Conservation (phyloP, 1,140 invertebrate species). For the Adoxophyes honmai region DNA sequence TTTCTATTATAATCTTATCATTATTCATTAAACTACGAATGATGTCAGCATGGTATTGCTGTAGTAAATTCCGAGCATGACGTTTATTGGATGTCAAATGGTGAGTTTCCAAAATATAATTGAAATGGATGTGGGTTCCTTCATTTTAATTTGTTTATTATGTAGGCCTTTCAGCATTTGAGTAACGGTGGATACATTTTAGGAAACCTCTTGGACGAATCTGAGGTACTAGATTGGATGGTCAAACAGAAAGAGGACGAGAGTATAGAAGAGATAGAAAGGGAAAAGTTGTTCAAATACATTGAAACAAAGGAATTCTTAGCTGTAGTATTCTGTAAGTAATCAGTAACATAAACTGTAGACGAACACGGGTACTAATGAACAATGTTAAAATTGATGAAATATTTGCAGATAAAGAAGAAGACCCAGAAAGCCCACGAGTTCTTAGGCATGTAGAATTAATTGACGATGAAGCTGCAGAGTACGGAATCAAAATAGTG, state of each 20-base stretch:
- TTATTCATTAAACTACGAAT: slow-evolving; percentile 66
- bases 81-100: slow-evolving; percentile 61
- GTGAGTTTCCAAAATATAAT: slow-evolving; percentile 62
- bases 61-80: slow-evolving; percentile 70
- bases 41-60: slow-evolving; percentile 73
- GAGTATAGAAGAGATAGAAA: slow-evolving; percentile 94
- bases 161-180: slow-evolving; percentile 43
- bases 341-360: slow-evolving; percentile 17
- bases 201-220: slow-evolving; percentile 92
- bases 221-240: slow-evolving; percentile 93
- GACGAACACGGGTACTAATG: not conserved
- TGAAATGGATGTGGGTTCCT: slow-evolving; percentile 76
- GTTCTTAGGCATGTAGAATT: slow-evolving; percentile 91
- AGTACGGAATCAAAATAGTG: slow-evolving; percentile 95
- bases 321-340: slow-evolving; percentile 95
- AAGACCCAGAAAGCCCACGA: slow-evolving; percentile 87
- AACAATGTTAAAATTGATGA: no score
- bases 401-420: slow-evolving; percentile 86
- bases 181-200: slow-evolving; percentile 66
- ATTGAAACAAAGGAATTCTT: slow-evolving; percentile 95
- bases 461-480: slow-evolving; percentile 93
- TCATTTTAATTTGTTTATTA: slow-evolving; percentile 35
- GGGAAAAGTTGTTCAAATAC: slow-evolving; percentile 89
- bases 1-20: slow-evolving; percentile 64
- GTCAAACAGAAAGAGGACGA: slow-evolving; percentile 94